Evolutionary conservation across 2,113 vertebrate species (phyloP), one percentile per base, ranked within the genome.

Genomic region (Nyctibius bracteatus): DNA sequence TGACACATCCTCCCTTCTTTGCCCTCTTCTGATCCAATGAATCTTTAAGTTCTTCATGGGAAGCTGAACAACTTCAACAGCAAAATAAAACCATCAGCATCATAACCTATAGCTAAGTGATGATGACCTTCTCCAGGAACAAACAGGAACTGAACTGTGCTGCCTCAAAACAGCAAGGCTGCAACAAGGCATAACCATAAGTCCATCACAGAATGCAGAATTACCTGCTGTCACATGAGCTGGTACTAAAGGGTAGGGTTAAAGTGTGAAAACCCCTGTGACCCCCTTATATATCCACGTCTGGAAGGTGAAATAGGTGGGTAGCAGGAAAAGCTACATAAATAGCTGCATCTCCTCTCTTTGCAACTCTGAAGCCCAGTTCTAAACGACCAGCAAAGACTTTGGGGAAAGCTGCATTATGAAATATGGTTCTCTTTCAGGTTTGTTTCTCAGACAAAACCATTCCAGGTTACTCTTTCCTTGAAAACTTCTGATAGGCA

Each of bases 181-280:
- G 65, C 59, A 63, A 63, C 28, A 74, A 95, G 25, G 43, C 43
- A 46, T 13, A 84, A 62, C 81, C 22, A 0, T 83, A 93, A 96
- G 51, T 93, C 91, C 88, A 71, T 94, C 92, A 86, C 31, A 19
- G 82, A 67, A 81, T 25, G 59, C 72, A 83, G 88, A 90, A 97
- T 62, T 92, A 88, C 83, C 88, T 88, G 67, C 92, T 92, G 88
- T 83, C 91, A 86, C 91, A 81, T 83, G 49, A 86, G 80, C 41
- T 90, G 67, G 43, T 77, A 73, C 75, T 88, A 73, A 92, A 90
- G 68, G 49, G 49, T 83, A 94, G 74, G 91, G 95, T 94, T 90
- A 94, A 90, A 94, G 77, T 55, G 83, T 61, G 37, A 81, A 90
- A 90, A 77, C 28, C 63, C 51, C 59, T 3, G 7, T 67, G 59